phyloP scores from a whole-genome alignment of 2,113 vertebrate species.

The Jaculus jaculus region DNA sequence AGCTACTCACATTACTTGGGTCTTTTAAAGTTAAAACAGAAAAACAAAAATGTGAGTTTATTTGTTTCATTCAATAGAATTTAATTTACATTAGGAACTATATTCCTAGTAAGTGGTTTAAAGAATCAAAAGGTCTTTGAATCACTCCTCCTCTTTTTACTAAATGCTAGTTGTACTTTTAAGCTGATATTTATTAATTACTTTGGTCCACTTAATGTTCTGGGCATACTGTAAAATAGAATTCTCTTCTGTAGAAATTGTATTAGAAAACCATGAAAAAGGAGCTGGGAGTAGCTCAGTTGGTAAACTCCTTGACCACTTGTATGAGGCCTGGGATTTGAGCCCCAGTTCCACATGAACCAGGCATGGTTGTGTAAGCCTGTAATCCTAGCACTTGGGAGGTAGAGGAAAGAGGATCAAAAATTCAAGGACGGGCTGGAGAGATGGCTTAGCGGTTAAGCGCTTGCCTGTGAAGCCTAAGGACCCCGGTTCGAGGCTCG shows the following conservation, averaged over 20 bases:
- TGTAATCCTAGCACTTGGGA: neutral
- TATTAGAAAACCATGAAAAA: neutral
- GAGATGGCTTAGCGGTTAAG: no score
- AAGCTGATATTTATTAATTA: slow-evolving; percentile 31
- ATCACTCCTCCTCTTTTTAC: slow-evolving; percentile 35
- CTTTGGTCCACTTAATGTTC: slow-evolving; percentile 19
- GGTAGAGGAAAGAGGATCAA: neutral
- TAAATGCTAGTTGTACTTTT: neutral
- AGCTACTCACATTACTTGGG: neutral
- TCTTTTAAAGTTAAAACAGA: slow-evolving; percentile 37
- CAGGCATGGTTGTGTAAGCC: no score
- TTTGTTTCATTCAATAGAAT: slow-evolving; percentile 37
- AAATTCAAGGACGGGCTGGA: neutral
- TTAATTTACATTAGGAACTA: slow-evolving; percentile 6
- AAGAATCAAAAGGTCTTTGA: slow-evolving; percentile 18
- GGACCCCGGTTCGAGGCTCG: no score
- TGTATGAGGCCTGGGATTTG: neutral
- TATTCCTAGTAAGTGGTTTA: neutral
- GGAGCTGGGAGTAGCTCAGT: no score
- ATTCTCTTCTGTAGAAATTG: neutral
- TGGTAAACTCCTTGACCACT: neutral
- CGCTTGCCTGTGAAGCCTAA: no score
- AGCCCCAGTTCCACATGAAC: neutral
- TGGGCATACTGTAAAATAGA: slow-evolving; percentile 14
- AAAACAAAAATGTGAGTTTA: slow-evolving; percentile 16